A percentile compares a stretch with the other conserved stretches of the same genome.
These are phyloP conservation scores for Cynopterus brachyotis DNA, from an alignment of 2,113 vertebrate species.

Conservation along the genomic window DNA sequence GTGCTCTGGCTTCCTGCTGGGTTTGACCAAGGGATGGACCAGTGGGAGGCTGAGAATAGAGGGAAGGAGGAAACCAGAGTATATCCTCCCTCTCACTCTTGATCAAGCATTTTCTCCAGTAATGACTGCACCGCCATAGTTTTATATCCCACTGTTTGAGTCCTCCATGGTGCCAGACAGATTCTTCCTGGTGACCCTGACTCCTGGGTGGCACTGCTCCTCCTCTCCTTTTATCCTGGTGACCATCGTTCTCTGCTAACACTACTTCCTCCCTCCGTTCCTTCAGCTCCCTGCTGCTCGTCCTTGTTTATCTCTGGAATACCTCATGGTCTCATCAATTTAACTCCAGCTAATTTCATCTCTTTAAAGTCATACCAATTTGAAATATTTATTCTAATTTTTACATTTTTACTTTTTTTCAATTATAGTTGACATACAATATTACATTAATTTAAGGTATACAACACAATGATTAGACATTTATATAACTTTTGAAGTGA, in stretches of 20 bases:
- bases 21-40: background rate
- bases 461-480: no score
- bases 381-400: background rate
- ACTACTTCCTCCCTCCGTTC: background rate
- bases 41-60: background rate
- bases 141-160: background rate
- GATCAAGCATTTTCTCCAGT: background rate
- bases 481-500: no score
- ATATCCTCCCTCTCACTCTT: background rate
- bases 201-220: background rate
- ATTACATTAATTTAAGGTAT: no score
- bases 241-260: background rate
- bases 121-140: background rate
- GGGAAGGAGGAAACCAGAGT: background rate
- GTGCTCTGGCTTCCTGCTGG: background rate
- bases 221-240: background rate
- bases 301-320: background rate
- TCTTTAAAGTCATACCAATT: background rate
- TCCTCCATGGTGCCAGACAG: background rate
- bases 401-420: no score
- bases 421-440: no score
- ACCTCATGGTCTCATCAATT: background rate
- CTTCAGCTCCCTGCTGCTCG: background rate
- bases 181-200: background rate
- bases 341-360: background rate